Conservation (phyloP, 2,888 invertebrate genomes). For the Ceraclea dissimilis region DNA sequence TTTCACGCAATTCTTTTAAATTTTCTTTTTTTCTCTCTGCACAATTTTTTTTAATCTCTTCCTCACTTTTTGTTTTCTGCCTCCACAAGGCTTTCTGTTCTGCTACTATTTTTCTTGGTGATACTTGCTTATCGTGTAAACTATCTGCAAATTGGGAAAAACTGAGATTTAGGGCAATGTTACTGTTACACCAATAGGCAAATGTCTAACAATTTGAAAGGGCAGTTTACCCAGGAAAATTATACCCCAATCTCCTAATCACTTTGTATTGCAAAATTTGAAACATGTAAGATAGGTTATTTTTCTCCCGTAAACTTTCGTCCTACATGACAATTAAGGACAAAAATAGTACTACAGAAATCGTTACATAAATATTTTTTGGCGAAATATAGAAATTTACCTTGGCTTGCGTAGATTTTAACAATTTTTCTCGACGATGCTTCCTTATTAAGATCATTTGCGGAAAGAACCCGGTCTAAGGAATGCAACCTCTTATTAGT, state of each 20-base stretch:
- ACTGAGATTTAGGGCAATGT: not conserved
- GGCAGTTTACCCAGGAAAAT: too few species aligned
- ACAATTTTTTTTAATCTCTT: constrained; percentile 3
- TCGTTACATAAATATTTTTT: too few species aligned
- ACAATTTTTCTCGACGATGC: not conserved
- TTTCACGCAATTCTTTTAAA: constrained; percentile 13
- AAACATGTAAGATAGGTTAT: too few species aligned
- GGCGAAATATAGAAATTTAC: not conserved
- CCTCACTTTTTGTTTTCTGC: constrained; percentile 14
- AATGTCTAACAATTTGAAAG: too few species aligned
- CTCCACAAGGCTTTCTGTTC: constrained; percentile 12
- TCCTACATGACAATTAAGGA: too few species aligned
- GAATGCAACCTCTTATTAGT: not conserved
- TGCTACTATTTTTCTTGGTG: constrained; percentile 2
- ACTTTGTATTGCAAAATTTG: too few species aligned
- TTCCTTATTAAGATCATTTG: not conserved
- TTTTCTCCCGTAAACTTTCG: too few species aligned
- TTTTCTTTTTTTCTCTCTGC: constrained; percentile 13
- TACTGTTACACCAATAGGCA: too few species aligned
- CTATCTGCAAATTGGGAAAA: constrained; percentile 6
- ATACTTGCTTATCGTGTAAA: not conserved
- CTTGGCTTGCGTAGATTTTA: not conserved
- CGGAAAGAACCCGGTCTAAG: not conserved
- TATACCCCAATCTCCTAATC: too few species aligned
- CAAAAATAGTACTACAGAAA: too few species aligned